Base-by-base conservation (phyloP, 2,888 invertebrate genomes). In the Caenorhabditis sp. region DNA sequence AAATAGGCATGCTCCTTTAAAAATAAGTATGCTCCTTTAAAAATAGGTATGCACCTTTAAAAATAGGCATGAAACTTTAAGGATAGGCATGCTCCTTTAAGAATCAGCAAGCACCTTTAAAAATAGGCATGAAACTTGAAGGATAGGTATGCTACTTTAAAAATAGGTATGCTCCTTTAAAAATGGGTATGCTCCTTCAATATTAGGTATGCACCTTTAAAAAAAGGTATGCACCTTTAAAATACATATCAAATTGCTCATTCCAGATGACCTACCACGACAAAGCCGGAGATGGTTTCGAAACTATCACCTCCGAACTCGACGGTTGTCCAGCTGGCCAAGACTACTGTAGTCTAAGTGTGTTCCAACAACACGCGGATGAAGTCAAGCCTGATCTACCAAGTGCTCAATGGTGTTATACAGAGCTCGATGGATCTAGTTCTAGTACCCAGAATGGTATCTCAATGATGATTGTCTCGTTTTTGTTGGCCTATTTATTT, bases 261-360 rank as follows among this genome's bases (percentile, higher is more conserved):
- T 59, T 69, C 57, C 63, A 74, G 70, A 60, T 80, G 69, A 1
- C 77, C 14, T 80, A 80, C 58, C 80, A 80, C 52, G 70, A 73
- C 14, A 49, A 75, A 17, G 73, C 67, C 0, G 65, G 61, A 31
- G 49, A 50, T 59, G 67, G 60, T 12, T 72, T 77, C 69, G 50
- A 58, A 4, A 25, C 43, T 1, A 59, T 80, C 36, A 80, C 76
- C 7, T 54, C 58, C 31, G 70, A 68, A 27, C 63, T 80, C 21
- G 53, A 36, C 20, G 77, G 76, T 20, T 80, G 80, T 43, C 57
- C 65, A 17, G 20, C 25, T 8, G 61, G 65, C 27, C 43, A 49
- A 17, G 62, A 67, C 21, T 80, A 62, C 59, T 80, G 80, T 54
- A 14, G 12, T 43, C 31, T 80, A 50, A 60, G 64, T 20, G 66